Evolutionary conservation across 2,888 invertebrate species (phyloP).

Genomic region (Plagiodera versicolora): DNA sequence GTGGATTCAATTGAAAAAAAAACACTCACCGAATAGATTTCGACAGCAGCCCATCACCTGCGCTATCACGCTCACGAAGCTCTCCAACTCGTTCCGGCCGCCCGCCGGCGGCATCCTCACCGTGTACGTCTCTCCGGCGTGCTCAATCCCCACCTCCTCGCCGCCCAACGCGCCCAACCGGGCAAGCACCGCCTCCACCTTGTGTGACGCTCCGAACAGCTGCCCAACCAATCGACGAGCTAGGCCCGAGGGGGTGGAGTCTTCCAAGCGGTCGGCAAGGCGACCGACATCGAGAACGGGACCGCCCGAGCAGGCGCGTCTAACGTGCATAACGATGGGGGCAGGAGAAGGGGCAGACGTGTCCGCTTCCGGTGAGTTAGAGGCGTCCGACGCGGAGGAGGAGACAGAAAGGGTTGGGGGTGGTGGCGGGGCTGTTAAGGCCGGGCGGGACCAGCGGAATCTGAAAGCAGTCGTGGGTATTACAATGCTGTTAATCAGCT

Average conservation of each 20-base stretch:
- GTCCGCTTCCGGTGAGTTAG: slow-evolving; percentile 53
- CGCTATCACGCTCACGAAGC: slow-evolving; percentile 57
- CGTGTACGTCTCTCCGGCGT: slow-evolving; percentile 57
- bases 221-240: slow-evolving; percentile 50
- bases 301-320: slow-evolving; percentile 58
- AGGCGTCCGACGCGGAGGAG: slow-evolving; percentile 40
- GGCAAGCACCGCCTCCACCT: slow-evolving; percentile 50
- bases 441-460: slow-evolving; percentile 58
- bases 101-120: slow-evolving; percentile 60
- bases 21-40: slow-evolving; percentile 58
- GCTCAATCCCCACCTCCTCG: slow-evolving; percentile 51
- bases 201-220: slow-evolving; percentile 47
- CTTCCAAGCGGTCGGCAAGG: slow-evolving; percentile 57
- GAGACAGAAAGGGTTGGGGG: slow-evolving; percentile 33
- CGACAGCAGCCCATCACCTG: slow-evolving; percentile 60
- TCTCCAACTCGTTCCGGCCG: no score
- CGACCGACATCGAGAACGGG: slow-evolving; percentile 57
- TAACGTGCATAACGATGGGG: slow-evolving; percentile 56
- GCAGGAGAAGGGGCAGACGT: slow-evolving; percentile 55
- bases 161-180: slow-evolving; percentile 41
- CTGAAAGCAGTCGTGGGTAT: slow-evolving; percentile 44
- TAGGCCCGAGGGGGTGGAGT: slow-evolving; percentile 53
- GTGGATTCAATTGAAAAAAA: background rate
- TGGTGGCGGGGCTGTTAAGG: slow-evolving; percentile 7
- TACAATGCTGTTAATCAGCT: no score